These are phyloP conservation scores for Ptilonorhynchus violaceus DNA, from an alignment of 2,113 vertebrate genomes.

Conservation along the genomic window DNA sequence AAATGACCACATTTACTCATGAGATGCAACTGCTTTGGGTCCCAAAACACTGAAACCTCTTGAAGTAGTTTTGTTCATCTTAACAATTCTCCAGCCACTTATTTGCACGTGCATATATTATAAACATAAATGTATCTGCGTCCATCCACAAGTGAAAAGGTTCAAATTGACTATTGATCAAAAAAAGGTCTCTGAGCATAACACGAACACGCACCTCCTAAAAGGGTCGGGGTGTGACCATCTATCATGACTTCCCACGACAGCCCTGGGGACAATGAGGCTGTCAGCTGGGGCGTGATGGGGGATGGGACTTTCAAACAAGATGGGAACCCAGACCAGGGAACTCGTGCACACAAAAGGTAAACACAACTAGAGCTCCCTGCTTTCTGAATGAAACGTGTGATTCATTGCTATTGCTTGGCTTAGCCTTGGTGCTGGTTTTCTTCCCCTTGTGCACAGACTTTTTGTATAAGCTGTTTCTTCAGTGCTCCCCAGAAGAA, in stretches of 20 bases:
- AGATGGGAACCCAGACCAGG: background rate
- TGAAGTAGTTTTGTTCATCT: background rate
- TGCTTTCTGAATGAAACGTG: background rate
- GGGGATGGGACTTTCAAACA: slow-evolving; percentile 6
- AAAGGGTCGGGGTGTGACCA: slow-evolving; percentile 6
- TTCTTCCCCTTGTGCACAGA: background rate
- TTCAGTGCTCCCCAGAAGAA: background rate
- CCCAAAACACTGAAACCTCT: background rate
- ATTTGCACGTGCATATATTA: background rate
- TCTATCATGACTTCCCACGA: slow-evolving; percentile 39
- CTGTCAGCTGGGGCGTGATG: background rate
- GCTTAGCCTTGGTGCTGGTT: background rate
- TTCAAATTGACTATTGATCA: slow-evolving; percentile 49
- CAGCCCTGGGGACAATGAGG: slow-evolving; percentile 35
- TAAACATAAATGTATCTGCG: background rate
- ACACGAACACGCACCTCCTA: background rate
- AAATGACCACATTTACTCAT: background rate
- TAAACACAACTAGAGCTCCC: background rate
- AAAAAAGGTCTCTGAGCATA: slow-evolving; percentile 19
- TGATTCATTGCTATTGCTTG: background rate
- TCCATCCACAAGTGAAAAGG: background rate
- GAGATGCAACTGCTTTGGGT: background rate
- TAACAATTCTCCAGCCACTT: background rate
- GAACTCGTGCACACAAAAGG: background rate
- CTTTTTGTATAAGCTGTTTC: background rate